Conservation (phyloP, 2,113 vertebrate species). For the Mohoua ochrocephala region DNA sequence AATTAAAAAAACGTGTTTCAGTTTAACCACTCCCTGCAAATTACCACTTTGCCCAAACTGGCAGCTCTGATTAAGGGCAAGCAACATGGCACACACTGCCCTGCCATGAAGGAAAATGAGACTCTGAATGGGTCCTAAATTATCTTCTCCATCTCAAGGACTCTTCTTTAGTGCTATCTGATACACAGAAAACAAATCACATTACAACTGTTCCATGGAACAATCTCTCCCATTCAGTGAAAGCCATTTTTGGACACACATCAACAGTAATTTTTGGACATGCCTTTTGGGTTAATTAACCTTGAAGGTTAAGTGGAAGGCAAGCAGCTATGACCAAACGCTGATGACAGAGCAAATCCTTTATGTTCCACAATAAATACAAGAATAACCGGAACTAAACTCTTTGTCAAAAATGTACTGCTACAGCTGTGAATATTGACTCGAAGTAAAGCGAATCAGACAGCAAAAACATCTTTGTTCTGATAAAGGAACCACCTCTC, state of each 20-base stretch:
- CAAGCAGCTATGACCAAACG: neutral
- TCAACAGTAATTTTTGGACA: neutral
- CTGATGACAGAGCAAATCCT: neutral
- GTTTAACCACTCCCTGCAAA: neutral
- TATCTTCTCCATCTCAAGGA: neutral
- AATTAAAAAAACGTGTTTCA: neutral
- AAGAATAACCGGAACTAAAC: neutral
- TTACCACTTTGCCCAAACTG: neutral
- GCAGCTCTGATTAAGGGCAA: neutral
- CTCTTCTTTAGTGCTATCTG: neutral
- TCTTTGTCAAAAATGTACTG: neutral
- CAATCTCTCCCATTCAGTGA: neutral
- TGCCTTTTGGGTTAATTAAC: conserved; percentile 2
- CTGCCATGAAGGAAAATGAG: neutral
- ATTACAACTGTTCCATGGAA: neutral
- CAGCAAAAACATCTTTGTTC: neutral
- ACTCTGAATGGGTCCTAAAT: neutral
- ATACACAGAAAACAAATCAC: conserved; percentile 23
- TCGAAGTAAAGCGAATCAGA: neutral
- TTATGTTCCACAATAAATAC: neutral
- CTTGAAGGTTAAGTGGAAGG: conserved; percentile 19
- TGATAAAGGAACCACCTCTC: neutral
- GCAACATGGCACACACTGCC: neutral
- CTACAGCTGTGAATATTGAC: neutral
- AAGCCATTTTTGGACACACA: neutral